Evolutionary conservation across 53 echinoderm and acorn worm species (phyloP).

Genomic region (Stichopus horrens): DNA sequence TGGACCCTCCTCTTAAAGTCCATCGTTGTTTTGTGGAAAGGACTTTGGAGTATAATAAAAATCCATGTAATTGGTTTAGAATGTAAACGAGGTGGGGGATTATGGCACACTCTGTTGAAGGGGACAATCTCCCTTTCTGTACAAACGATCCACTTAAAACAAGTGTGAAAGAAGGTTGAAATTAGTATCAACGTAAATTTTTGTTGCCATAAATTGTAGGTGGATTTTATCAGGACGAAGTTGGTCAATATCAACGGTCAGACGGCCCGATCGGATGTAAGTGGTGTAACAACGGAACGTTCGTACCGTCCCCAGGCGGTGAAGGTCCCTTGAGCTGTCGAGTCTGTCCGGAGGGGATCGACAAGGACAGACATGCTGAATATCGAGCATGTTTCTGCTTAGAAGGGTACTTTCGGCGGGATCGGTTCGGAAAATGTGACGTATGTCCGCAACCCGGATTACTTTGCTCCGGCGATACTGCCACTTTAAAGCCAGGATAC

Average conservation of each 20-base stretch:
- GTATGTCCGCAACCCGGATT: background rate
- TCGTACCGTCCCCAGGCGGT: background rate
- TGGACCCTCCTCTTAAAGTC: too few relatives aligned
- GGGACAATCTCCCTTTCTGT: too few relatives aligned
- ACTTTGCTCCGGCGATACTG: background rate
- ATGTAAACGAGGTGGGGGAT: too few relatives aligned
- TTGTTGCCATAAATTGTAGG: background rate
- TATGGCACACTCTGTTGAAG: too few relatives aligned
- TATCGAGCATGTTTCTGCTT: conserved; percentile 36
- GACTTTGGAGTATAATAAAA: too few relatives aligned
- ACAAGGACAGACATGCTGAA: background rate
- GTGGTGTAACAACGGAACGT: conserved; percentile 23
- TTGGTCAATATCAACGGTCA: conserved; percentile 7
- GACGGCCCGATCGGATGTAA: background rate
- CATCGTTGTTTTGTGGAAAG: too few relatives aligned
- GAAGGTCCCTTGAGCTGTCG: background rate
- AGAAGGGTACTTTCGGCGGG: background rate
- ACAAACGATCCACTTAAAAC: too few relatives aligned
- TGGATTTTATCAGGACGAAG: conserved; percentile 38
- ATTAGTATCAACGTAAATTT: too few relatives aligned
- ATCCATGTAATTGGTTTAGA: too few relatives aligned
- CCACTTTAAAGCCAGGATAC: background rate
- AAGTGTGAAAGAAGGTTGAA: too few relatives aligned
- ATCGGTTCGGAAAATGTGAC: background rate
- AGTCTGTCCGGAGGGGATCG: conserved; percentile 31